Percentiles rank a stretch among this genome's conserved stretches.
Evolutionary conservation across 2,888 invertebrate species (phyloP).

Genomic region (Hydraecia micacea): DNA sequence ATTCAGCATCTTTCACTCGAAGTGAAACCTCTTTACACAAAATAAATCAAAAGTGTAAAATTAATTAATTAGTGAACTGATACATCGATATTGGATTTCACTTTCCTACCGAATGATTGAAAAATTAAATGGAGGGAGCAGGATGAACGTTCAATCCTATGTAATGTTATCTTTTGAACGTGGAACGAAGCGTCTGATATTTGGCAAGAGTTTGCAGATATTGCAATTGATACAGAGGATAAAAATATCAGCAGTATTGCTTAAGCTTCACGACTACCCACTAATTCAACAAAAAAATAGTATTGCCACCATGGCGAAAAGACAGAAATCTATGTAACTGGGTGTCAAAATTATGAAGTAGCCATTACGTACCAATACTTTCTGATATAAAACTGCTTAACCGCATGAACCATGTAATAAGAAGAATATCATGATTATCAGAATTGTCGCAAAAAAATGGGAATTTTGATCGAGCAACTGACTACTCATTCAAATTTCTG

Average conservation of each 20-base stretch:
- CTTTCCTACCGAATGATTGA: neutral
- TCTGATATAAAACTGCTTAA: neutral
- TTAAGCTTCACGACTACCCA: neutral
- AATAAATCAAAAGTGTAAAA: neutral
- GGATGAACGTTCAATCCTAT: neutral
- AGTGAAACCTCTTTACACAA: neutral
- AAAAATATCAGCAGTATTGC: constrained; percentile 6
- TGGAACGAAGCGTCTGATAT: neutral
- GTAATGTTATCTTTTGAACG: neutral
- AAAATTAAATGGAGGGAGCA: neutral
- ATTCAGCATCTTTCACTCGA: neutral
- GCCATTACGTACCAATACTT: neutral
- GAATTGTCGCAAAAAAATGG: neutral
- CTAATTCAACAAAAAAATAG: neutral
- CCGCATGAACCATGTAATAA: neutral
- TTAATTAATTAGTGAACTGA: neutral
- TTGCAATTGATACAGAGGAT: neutral
- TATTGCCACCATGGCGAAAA: neutral
- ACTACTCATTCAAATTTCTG: neutral
- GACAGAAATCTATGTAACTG: neutral
- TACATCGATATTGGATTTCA: neutral
- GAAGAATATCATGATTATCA: neutral
- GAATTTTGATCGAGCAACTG: neutral
- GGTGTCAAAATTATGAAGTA: neutral
- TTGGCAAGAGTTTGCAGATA: neutral